Conservation (phyloP, 2,797 vertebrate genomes). For the Hybognathus amarus region DNA sequence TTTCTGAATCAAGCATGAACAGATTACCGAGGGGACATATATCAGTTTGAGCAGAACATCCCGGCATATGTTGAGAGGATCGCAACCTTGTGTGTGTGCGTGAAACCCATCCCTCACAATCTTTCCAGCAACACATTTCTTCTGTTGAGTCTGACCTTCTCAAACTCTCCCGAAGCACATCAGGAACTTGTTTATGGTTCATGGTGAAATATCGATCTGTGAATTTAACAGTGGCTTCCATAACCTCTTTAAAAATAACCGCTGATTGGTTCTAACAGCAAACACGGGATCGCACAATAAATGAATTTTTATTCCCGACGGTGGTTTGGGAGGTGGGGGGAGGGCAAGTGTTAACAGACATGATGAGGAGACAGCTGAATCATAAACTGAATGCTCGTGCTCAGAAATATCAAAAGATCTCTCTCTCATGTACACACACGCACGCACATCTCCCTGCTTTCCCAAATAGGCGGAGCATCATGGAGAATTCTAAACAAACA, state of each 20-base stretch:
- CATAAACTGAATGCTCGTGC: slow-evolving; percentile 45
- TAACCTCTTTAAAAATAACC: slow-evolving; percentile 49
- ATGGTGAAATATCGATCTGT: slow-evolving; percentile 49
- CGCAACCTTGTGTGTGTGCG: slow-evolving; percentile 27
- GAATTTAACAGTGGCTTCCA: slow-evolving; percentile 51
- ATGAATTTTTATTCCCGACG: background rate
- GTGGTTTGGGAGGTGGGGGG: background rate
- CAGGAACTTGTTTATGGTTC: slow-evolving; percentile 53
- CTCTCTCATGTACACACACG: slow-evolving; percentile 24
- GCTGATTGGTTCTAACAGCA: slow-evolving; percentile 43
- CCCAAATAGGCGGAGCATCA: slow-evolving; percentile 24
- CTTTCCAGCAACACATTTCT: slow-evolving; percentile 43
- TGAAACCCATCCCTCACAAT: slow-evolving; percentile 44
- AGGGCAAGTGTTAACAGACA: slow-evolving; percentile 15
- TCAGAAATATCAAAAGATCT: slow-evolving; percentile 47
- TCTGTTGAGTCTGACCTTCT: slow-evolving; percentile 45
- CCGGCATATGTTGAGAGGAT: slow-evolving; percentile 45
- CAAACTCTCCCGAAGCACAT: slow-evolving; percentile 31
- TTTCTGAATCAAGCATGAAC: slow-evolving; percentile 50
- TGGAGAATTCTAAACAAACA: slow-evolving; percentile 49
- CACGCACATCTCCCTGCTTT: slow-evolving; percentile 43
- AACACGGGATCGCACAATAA: slow-evolving; percentile 27
- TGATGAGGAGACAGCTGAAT: slow-evolving; percentile 40
- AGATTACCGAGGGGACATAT: slow-evolving; percentile 38
- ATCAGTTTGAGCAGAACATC: slow-evolving; percentile 45